These are phyloP conservation scores for Sternotherus odoratus DNA, from an alignment of 2,797 vertebrate genomes.

Conservation along the genomic window DNA sequence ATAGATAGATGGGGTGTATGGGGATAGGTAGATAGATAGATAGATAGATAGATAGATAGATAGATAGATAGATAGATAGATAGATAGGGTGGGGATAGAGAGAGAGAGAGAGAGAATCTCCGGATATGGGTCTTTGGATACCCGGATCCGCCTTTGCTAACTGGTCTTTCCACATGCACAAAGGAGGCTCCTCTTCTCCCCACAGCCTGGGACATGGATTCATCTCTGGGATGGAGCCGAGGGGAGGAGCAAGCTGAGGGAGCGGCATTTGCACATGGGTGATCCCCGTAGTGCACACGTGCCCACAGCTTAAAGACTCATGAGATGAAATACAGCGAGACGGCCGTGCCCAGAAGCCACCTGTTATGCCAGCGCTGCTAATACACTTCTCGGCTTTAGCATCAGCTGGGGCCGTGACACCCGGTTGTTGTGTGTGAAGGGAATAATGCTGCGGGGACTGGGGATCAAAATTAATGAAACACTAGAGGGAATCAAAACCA, in stretches of 20 bases:
- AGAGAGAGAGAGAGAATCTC: too few species aligned
- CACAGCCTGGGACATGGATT: too few species aligned
- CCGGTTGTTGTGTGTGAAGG: neutral
- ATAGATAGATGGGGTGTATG: too few species aligned
- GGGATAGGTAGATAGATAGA: too few species aligned
- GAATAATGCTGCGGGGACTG: neutral
- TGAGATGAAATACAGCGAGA: neutral
- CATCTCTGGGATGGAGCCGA: neutral
- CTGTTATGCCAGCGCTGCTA: neutral
- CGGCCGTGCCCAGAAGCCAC: neutral
- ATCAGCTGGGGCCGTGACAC: neutral
- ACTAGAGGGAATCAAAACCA: neutral
- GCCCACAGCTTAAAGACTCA: neutral
- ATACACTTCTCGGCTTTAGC: neutral
- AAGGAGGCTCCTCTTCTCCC: too few species aligned
- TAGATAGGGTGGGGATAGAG: too few species aligned
- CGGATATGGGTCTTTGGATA: too few species aligned
- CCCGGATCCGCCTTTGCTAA: too few species aligned
- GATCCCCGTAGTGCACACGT: neutral
- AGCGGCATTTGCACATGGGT: neutral
- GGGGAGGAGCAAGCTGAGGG: too few species aligned
- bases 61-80: too few species aligned
- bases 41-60: too few species aligned
- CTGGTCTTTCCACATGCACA: too few species aligned
- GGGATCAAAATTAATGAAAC: neutral